phyloP scores from a whole-genome alignment of 2,888 invertebrate genomes.

The Stenichneumon culpator region DNA sequence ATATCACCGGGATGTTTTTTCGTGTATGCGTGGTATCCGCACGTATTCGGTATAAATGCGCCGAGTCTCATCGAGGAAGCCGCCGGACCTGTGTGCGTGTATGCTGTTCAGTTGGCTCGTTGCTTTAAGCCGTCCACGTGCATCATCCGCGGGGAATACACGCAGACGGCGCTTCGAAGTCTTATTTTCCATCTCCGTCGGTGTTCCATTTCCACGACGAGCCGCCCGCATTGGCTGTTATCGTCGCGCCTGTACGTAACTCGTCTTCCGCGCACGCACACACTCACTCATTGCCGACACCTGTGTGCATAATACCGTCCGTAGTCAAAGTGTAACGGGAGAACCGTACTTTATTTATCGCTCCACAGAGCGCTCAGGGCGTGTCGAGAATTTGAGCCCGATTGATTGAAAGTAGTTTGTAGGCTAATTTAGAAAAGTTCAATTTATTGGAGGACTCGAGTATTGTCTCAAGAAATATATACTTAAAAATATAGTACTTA shows the following conservation, averaged over 20 bases:
- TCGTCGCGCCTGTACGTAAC: conserved; percentile 44
- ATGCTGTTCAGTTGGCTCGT: conserved; percentile 7
- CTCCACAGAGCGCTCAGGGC: background rate
- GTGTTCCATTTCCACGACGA: conserved; percentile 44
- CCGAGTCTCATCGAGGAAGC: background rate
- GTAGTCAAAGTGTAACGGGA: conserved; percentile 1
- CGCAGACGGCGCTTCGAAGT: conserved; percentile 35
- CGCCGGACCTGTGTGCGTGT: background rate
- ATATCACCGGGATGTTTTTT: background rate
- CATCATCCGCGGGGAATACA: conserved; percentile 31
- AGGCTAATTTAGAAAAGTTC: no score
- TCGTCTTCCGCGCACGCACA: conserved; percentile 1
- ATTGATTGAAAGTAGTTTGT: no score
- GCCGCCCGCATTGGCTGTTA: conserved; percentile 56
- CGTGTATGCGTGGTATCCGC: background rate
- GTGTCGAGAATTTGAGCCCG: background rate
- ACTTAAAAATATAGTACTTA: no score
- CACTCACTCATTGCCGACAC: background rate
- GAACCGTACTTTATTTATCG: conserved; percentile 14
- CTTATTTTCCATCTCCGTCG: conserved; percentile 34
- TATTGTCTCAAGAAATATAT: no score
- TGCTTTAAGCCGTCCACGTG: conserved; percentile 37
- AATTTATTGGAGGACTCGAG: no score
- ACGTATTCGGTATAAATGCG: conserved; percentile 12
- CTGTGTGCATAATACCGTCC: background rate